Conservation (phyloP, 1,140 invertebrate genomes). For the Leucophenga varia region DNA sequence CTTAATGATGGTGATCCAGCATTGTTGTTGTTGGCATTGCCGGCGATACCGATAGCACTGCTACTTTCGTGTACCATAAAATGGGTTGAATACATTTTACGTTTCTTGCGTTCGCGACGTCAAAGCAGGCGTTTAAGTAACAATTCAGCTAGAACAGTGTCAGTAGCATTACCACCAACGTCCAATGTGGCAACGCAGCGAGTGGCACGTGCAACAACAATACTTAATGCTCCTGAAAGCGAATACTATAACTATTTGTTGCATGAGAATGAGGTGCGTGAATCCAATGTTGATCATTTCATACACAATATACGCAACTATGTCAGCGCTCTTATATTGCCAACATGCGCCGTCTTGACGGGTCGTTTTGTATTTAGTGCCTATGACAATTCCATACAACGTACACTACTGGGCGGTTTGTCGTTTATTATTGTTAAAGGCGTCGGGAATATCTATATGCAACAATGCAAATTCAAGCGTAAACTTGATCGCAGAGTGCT, state of each 20-base stretch:
- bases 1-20: constrained; percentile 28
- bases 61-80: constrained; percentile 21
- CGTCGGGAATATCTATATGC: constrained; percentile 21
- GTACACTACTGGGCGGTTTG: constrained; percentile 25
- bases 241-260: no score
- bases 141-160: constrained; percentile 1
- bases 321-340: constrained; percentile 29
- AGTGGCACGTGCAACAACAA: no score
- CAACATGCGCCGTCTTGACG: constrained; percentile 26
- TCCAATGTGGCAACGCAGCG: constrained; percentile 26
- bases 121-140: constrained; percentile 20
- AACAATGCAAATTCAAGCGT: constrained; percentile 19
- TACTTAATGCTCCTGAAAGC: no score
- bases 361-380: constrained; percentile 18
- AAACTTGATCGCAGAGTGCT: constrained; percentile 22
- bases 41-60: constrained; percentile 21
- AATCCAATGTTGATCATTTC: constrained; percentile 17
- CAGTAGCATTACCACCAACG: no score
- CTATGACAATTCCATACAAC: constrained; percentile 10
- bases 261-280: constrained; percentile 2
- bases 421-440: constrained; percentile 31
- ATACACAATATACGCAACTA: constrained; percentile 20
- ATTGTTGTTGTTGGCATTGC: constrained; percentile 30
- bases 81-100: constrained; percentile 27
- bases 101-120: constrained; percentile 9